Evolutionary conservation across 2,797 vertebrate genomes (phyloP).

Genomic region (Microchirus variegatus): DNA sequence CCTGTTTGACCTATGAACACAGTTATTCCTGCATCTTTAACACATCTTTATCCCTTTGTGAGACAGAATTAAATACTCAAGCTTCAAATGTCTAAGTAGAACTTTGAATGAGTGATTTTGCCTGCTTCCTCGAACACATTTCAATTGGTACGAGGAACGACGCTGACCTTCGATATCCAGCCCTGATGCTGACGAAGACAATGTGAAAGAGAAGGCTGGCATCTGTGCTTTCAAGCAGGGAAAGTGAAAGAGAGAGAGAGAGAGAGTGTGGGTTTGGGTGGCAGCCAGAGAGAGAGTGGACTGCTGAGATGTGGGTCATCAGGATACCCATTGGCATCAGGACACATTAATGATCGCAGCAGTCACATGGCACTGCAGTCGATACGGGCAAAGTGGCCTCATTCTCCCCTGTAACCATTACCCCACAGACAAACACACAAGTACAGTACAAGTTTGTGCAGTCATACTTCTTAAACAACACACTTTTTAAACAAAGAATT

Average conservation of each 20-base stretch:
- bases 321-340: conserved; percentile 80
- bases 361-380: conserved; percentile 77
- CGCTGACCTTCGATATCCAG: conserved; percentile 1
- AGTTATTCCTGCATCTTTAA: too few species aligned
- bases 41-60: too few species aligned
- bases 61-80: too few species aligned
- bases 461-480: neutral
- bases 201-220: conserved; percentile 25
- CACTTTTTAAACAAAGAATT: too few species aligned
- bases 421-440: conserved; percentile 23
- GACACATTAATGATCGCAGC: conserved; percentile 78
- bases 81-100: too few species aligned
- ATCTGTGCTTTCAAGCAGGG: conserved; percentile 26
- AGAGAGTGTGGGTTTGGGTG: conserved; percentile 58
- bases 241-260: conserved; percentile 11
- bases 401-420: conserved; percentile 54
- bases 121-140: neutral
- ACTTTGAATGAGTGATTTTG: too few species aligned
- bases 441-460: conserved; percentile 4
- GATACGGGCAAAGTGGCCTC: conserved; percentile 76
- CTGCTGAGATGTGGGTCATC: conserved; percentile 81
- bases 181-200: conserved; percentile 25
- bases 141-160: neutral
- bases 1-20: too few species aligned
- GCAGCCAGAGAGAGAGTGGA: conserved; percentile 66